Evolutionary conservation across 1,140 invertebrate genomes (phyloP).

Genomic region (Piezodorus guildinii): DNA sequence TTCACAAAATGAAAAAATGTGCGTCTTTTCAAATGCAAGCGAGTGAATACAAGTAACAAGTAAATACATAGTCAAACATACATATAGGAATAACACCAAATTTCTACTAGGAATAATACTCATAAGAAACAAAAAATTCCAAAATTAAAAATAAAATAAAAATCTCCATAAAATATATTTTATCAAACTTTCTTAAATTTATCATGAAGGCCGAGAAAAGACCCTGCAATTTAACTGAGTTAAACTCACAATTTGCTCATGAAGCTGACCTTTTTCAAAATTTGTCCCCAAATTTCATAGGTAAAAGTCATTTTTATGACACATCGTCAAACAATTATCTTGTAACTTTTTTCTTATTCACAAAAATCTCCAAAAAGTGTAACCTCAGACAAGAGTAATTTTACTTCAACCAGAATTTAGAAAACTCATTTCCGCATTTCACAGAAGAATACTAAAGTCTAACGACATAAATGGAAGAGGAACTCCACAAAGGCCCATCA

Average conservation of each 20-base stretch:
- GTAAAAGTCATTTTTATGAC: too few relatives aligned
- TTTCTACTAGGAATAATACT: too few relatives aligned
- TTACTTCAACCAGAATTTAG: too few relatives aligned
- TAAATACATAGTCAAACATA: slow-evolving; percentile 8
- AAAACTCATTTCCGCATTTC: too few relatives aligned
- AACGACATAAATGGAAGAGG: slow-evolving; percentile 11
- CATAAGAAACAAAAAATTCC: too few relatives aligned
- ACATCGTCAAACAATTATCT: too few relatives aligned
- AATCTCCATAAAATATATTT: slow-evolving; percentile 13
- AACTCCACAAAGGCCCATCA: slow-evolving; percentile 14
- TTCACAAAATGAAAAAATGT: slow-evolving; percentile 1
- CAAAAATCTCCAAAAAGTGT: too few relatives aligned
- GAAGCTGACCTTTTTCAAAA: too few relatives aligned
- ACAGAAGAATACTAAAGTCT: not conserved
- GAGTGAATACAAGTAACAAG: slow-evolving; percentile 11
- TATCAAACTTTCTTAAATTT: slow-evolving; percentile 7
- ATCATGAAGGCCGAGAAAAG: not conserved
- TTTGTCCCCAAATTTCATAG: too few relatives aligned
- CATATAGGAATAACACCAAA: slow-evolving; percentile 4
- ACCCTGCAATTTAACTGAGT: slow-evolving; percentile 10
- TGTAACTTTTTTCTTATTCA: too few relatives aligned
- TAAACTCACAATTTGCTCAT: not conserved
- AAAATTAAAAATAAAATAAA: too few relatives aligned
- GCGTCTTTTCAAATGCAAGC: slow-evolving; percentile 7
- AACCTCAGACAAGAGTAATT: too few relatives aligned